These are phyloP conservation scores for Glyptemys insculpta DNA, from an alignment of 2,797 vertebrate genomes.

Conservation along the genomic window DNA sequence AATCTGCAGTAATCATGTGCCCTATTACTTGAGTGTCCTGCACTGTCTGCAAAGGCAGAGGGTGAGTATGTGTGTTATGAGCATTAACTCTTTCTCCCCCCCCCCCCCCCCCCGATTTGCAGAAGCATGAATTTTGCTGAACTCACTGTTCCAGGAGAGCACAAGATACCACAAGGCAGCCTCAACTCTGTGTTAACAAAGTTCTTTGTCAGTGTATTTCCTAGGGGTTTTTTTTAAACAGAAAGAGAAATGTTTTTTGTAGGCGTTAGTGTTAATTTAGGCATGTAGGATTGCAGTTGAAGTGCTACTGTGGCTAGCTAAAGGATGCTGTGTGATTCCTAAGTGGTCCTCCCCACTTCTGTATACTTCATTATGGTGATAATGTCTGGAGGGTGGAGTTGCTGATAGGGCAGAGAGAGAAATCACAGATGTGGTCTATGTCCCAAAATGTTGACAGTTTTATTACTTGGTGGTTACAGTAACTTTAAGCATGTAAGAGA, in stretches of 20 bases:
- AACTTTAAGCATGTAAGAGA: background rate
- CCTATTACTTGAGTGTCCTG: background rate
- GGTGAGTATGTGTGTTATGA: background rate
- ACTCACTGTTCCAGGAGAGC: background rate
- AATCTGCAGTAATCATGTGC: background rate
- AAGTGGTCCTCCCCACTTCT: background rate
- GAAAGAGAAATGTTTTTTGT: background rate
- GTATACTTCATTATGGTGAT: background rate
- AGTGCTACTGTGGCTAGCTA: background rate
- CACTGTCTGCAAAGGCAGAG: background rate
- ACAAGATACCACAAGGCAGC: background rate
- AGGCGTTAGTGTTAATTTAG: background rate
- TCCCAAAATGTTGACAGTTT: background rate
- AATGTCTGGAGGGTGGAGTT: background rate
- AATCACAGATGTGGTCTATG: background rate
- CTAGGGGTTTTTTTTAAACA: background rate
- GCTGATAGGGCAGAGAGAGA: background rate
- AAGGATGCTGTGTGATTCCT: background rate
- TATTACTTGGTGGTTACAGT: background rate
- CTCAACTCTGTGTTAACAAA: background rate
- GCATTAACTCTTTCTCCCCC: background rate
- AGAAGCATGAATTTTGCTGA: background rate
- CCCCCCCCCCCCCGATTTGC: background rate
- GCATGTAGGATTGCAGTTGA: background rate
- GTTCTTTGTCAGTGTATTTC: background rate